Evolutionary conservation across 2,888 invertebrate species (phyloP), one percentile per base, ranked within the genome.

Genomic region (Drosophila longiperda): DNA sequence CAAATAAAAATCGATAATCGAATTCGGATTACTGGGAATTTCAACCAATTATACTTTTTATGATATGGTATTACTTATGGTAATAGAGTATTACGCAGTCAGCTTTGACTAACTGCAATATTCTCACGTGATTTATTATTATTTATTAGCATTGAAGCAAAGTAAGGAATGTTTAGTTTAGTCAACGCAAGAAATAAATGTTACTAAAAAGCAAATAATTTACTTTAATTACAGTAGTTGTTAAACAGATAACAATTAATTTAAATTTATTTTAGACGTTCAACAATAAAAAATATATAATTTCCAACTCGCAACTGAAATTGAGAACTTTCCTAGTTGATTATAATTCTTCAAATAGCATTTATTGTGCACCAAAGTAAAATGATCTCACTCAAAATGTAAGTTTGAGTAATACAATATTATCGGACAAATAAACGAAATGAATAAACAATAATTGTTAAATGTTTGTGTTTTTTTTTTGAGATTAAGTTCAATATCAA

Each of bases 401-500:
- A 2, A n/a, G 4, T 40, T 40, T 4, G 9, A 38, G 11, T 20
- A n/a, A 20, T 45, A 15, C 12, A 45, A 7, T 12, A 45, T 20
- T 45, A 20, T 45, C 15, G 20, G 20, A 15, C 20, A 12, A 40
- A 40, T 40, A 9, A 45, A 7, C 20, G 3, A 15, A 20, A 15
- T 1, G 42, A 1, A 3, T 42, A 42, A 42, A 11, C 20, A 42
- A 42, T 12, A 20, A 9, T 20, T 20, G 45, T 45, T 12, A 33
- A 53, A 53, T 33, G 8, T n/a, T 52, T 52, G 20, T 53, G 15
- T 9, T 5, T 23, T 1, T 34, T 17, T 5, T 1, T 23, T 53
- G 23, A 17, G 65, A 65, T 42, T 42, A n/a, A n/a, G 26, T 38
- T 48, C 38, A 26, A 48, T 17, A 48, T 34, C 34, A 34, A 52